phyloP scores from a whole-genome alignment of 2,888 invertebrate species.

The Scaptodrosophila latifasciaeformis region DNA sequence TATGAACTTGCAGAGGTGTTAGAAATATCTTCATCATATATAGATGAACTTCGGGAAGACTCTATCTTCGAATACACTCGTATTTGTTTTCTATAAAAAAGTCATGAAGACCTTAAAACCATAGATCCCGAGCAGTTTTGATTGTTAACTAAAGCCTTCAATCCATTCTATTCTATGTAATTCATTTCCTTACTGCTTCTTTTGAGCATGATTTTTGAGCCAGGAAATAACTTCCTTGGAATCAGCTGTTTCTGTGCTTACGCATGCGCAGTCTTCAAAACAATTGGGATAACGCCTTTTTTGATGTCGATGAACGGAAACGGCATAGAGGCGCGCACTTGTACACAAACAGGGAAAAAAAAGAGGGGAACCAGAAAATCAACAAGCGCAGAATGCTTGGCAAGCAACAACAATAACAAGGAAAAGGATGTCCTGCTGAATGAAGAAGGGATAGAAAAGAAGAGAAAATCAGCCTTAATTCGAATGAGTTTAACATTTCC shows the following conservation, averaged over 20 bases:
- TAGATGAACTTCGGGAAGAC: too few relatives aligned
- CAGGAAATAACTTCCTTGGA: slow-evolving; percentile 3
- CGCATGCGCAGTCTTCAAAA: not conserved
- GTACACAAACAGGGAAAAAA: slow-evolving; percentile 46
- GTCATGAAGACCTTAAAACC: too few relatives aligned
- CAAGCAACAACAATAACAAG: slow-evolving; percentile 52
- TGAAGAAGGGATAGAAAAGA: slow-evolving; percentile 4
- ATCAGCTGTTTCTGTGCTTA: slow-evolving; percentile 15
- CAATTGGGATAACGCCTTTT: slow-evolving; percentile 1
- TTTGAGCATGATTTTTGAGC: too few relatives aligned
- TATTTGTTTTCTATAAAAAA: too few relatives aligned
- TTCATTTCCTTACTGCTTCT: too few relatives aligned
- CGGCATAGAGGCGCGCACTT: slow-evolving; percentile 53
- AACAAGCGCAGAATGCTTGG: slow-evolving; percentile 44
- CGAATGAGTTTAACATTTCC: slow-evolving; percentile 44
- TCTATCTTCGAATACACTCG: too few relatives aligned
- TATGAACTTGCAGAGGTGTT: too few relatives aligned
- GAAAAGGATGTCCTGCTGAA: slow-evolving; percentile 61
- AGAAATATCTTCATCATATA: too few relatives aligned
- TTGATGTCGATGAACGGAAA: slow-evolving; percentile 46
- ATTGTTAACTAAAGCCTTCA: too few relatives aligned
- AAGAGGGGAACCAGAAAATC: not conserved
- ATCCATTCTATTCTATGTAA: too few relatives aligned
- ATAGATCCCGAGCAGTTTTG: too few relatives aligned
- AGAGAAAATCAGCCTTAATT: slow-evolving; percentile 39